phyloP scores from a whole-genome alignment of 2,113 vertebrate species.

The Chloroceryle aenea region DNA sequence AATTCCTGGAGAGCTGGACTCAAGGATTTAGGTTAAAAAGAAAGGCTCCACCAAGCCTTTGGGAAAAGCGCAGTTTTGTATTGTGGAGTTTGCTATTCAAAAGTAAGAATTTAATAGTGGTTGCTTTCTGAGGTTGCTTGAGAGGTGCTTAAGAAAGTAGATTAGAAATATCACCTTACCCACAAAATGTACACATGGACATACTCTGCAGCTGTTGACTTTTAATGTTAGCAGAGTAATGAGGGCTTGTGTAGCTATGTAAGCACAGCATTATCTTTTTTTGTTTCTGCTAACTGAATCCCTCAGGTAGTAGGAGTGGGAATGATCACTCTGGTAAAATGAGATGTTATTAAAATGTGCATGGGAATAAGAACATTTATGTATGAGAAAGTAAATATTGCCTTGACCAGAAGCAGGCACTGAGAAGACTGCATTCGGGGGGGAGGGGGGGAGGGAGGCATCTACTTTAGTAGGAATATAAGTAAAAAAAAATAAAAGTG shows the following conservation, averaged over 20 bases:
- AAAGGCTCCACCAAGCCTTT: not conserved
- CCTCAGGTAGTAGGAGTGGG: not conserved
- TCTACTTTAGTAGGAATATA: conserved; percentile 35
- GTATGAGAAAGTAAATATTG: conserved; percentile 31
- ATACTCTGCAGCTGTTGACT: conserved; percentile 44
- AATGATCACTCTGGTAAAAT: not conserved
- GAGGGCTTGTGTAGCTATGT: not conserved
- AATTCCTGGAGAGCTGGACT: not conserved
- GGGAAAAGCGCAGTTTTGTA: not conserved
- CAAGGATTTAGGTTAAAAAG: not conserved
- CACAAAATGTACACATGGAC: not conserved
- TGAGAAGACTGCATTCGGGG: conserved; percentile 3
- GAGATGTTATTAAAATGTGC: not conserved
- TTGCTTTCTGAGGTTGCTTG: conserved; percentile 23
- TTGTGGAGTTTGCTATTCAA: not conserved
- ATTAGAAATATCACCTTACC: conserved; percentile 34
- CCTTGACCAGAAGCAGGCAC: conserved; percentile 50
- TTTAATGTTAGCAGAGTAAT: not conserved
- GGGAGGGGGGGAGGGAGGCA: fast-evolving
- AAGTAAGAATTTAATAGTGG: conserved; percentile 26
- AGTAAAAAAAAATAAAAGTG: conserved; percentile 38
- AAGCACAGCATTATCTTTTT: not conserved
- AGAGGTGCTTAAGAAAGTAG: conserved; percentile 12
- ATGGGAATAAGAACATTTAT: conserved; percentile 33
- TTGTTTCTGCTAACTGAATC: conserved; percentile 1